Percentiles rank a stretch among this genome's conserved stretches.
Evolutionary conservation across 2,113 vertebrate genomes (phyloP).

Genomic region (Pithys albifrons): DNA sequence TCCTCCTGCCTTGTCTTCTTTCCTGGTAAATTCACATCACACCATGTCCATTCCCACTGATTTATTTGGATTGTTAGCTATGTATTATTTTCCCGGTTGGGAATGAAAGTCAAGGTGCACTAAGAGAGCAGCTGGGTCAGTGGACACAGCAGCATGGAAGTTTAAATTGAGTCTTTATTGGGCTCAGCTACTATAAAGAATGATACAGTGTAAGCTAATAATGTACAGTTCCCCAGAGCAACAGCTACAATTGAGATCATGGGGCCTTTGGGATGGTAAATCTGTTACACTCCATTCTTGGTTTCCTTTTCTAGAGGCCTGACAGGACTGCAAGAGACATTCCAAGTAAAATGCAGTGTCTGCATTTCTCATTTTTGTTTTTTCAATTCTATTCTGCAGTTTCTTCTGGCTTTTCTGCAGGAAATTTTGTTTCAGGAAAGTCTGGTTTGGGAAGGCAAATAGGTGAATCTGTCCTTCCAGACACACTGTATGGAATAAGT

Average conservation of each 20-base stretch:
- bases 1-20: background rate
- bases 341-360: background rate
- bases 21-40: background rate
- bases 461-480: slow-evolving; percentile 44
- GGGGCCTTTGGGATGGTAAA: background rate
- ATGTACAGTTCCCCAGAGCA: background rate
- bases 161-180: background rate
- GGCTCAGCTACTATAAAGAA: background rate
- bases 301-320: slow-evolving; percentile 17
- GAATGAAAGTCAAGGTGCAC: background rate
- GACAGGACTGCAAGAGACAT: background rate
- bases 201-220: background rate
- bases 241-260: background rate
- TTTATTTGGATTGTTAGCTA: background rate
- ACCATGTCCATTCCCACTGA: background rate
- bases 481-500: background rate
- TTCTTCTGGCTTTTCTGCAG: slow-evolving; percentile 56
- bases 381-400: slow-evolving; percentile 37
- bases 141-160: background rate
- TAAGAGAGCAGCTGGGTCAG: background rate
- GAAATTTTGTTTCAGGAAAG: slow-evolving; percentile 66
- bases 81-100: background rate
- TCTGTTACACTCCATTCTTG: background rate
- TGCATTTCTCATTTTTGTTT: slow-evolving; percentile 56
- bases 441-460: slow-evolving; percentile 29